Percentiles rank a stretch among this genome's conserved stretches.
Conservation (phyloP, 2,113 vertebrate species). For the Cettia cetti region DNA sequence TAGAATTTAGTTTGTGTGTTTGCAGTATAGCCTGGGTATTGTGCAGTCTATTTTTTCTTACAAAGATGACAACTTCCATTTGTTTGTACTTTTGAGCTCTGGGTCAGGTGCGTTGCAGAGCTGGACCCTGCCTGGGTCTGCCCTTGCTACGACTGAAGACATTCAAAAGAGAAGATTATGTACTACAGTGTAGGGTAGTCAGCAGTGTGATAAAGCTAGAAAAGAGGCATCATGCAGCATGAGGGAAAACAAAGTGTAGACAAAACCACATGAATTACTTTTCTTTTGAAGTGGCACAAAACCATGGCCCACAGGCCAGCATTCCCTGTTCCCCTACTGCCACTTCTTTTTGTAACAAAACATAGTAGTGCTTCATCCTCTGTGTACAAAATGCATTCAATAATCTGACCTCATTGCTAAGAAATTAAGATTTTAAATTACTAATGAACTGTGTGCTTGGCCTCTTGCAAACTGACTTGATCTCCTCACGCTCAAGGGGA, state of each 20-base stretch:
- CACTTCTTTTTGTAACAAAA: not conserved
- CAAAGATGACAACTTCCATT: not conserved
- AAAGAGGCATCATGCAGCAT: not conserved
- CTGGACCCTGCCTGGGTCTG: not conserved
- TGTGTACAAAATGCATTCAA: not conserved
- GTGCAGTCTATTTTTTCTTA: not conserved
- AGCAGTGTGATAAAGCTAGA: not conserved
- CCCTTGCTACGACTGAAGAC: not conserved
- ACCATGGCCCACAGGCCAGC: accelerated
- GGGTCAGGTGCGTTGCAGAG: not conserved
- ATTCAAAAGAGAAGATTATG: not conserved
- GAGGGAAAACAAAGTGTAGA: not conserved
- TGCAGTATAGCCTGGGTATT: not conserved
- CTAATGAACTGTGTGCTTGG: not conserved
- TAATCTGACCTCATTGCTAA: not conserved
- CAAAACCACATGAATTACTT: not conserved
- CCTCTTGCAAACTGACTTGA: not conserved
- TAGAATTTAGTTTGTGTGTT: not conserved
- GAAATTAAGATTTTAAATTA: not conserved
- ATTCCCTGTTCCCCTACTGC: not conserved
- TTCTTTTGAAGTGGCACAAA: not conserved
- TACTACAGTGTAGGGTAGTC: not conserved
- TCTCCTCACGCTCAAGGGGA: not conserved
- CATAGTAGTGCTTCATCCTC: not conserved
- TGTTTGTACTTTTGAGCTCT: not conserved